phyloP scores from a whole-genome alignment of 2,797 vertebrate genomes.

The Ctenopoma kingsleyae region DNA sequence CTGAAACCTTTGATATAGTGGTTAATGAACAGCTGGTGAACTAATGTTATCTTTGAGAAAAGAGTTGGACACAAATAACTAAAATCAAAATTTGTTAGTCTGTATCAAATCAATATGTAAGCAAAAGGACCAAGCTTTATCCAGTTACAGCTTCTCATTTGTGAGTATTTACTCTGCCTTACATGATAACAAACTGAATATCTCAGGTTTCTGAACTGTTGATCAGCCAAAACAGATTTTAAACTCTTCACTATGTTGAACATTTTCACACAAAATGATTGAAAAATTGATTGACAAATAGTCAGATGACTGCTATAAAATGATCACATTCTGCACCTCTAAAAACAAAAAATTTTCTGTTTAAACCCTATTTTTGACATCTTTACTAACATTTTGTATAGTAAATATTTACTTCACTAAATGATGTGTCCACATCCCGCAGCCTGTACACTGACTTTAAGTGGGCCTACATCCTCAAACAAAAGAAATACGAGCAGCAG shows the following conservation, averaged over 20 bases:
- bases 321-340: too few relatives aligned
- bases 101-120: background rate
- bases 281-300: background rate
- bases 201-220: background rate
- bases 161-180: background rate
- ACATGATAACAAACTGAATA: background rate
- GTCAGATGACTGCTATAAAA: background rate
- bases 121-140: background rate
- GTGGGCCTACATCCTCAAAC: slow-evolving; percentile 19
- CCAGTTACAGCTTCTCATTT: background rate
- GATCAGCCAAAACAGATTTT: background rate
- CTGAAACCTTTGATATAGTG: background rate
- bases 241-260: background rate
- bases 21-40: background rate
- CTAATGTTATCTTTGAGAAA: background rate
- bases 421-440: background rate
- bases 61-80: background rate
- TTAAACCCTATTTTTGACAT: background rate
- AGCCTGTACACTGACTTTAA: slow-evolving; percentile 9
- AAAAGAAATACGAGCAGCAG: slow-evolving; percentile 25
- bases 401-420: slow-evolving; percentile 7
- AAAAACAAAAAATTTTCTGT: background rate
- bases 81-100: background rate
- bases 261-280: background rate
- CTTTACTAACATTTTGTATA: background rate